These are phyloP conservation scores for Ciona savignyi DNA, from an alignment of 23 tunicate species.

Conservation along the genomic window DNA sequence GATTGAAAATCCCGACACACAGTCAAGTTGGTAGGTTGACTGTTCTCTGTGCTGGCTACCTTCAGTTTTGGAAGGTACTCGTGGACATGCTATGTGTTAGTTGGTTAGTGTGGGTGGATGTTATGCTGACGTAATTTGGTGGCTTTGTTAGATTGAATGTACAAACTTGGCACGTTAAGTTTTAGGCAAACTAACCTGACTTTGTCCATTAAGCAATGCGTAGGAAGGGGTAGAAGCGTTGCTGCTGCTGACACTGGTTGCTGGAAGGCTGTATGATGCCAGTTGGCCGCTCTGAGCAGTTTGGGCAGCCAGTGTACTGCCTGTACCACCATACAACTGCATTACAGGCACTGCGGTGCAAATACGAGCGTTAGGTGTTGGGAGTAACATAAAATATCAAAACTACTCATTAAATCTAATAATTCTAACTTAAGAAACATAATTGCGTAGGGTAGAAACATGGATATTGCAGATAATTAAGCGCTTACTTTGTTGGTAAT, in stretches of 20 bases:
- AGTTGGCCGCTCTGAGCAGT: constrained; percentile 29
- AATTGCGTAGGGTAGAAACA: no score
- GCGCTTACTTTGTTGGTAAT: constrained; percentile 59
- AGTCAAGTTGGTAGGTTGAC: constrained; percentile 36
- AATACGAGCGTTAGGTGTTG: no score
- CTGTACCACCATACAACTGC: constrained; percentile 50
- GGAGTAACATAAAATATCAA: no score
- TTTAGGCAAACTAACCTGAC: constrained; percentile 81
- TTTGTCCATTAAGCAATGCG: constrained; percentile 75
- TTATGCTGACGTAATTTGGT: no score
- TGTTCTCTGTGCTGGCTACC: background rate
- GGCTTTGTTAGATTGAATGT: no score
- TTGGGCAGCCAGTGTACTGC: constrained; percentile 16
- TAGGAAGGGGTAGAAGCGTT: constrained; percentile 46
- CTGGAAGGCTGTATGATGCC: constrained; percentile 35
- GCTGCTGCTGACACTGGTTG: constrained; percentile 17
- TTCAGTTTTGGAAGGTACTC: constrained; percentile 3
- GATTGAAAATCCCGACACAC: constrained; percentile 93
- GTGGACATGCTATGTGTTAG: background rate
- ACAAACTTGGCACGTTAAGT: no score
- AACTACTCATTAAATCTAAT: no score
- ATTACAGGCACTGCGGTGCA: constrained; percentile 42
- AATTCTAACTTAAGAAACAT: no score
- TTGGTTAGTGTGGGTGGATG: constrained; percentile 31
- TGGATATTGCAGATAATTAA: no score